Conservation (phyloP, 2,888 invertebrate genomes). For the Cyrtodaria siliqua region DNA sequence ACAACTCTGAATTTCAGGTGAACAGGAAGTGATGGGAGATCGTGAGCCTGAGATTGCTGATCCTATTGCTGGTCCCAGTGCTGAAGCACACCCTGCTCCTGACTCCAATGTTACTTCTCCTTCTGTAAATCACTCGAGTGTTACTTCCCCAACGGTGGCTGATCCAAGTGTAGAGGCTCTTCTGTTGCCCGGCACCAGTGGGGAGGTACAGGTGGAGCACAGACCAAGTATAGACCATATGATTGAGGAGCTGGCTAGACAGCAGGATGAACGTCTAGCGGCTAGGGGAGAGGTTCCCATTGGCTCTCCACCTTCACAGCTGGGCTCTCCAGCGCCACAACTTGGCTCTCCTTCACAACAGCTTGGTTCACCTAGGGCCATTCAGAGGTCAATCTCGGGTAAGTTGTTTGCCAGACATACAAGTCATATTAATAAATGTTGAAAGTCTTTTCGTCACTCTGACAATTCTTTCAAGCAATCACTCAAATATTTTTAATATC, state of each 20-base stretch:
- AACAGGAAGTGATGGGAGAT: slow-evolving; percentile 80
- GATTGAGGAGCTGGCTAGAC: slow-evolving; percentile 90
- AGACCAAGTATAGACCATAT: slow-evolving; percentile 90
- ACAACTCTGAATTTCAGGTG: slow-evolving; percentile 67
- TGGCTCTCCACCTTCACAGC: slow-evolving; percentile 67
- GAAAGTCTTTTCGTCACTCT: too few species aligned
- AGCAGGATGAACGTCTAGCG: slow-evolving; percentile 85
- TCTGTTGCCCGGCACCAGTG: slow-evolving; percentile 29
- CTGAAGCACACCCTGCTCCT: slow-evolving; percentile 46
- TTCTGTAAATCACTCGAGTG: too few species aligned
- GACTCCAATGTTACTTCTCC: slow-evolving; percentile 87
- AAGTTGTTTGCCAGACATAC: too few species aligned
- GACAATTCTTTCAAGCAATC: too few species aligned
- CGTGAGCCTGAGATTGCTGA: slow-evolving; percentile 42
- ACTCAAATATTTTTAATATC: too few species aligned
- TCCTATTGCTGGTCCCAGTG: slow-evolving; percentile 34
- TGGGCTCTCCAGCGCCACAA: too few species aligned
- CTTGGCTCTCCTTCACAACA: slow-evolving; percentile 69
- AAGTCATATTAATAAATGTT: too few species aligned
- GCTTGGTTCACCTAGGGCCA: slow-evolving; percentile 44
- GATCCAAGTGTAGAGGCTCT: neutral
- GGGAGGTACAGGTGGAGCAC: slow-evolving; percentile 44
- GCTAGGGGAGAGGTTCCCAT: slow-evolving; percentile 71
- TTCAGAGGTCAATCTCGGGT: slow-evolving; percentile 62
- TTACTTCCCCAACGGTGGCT: too few species aligned